Evolutionary conservation across 2,113 vertebrate genomes (phyloP).

Genomic region (Corynorhinus townsendii): DNA sequence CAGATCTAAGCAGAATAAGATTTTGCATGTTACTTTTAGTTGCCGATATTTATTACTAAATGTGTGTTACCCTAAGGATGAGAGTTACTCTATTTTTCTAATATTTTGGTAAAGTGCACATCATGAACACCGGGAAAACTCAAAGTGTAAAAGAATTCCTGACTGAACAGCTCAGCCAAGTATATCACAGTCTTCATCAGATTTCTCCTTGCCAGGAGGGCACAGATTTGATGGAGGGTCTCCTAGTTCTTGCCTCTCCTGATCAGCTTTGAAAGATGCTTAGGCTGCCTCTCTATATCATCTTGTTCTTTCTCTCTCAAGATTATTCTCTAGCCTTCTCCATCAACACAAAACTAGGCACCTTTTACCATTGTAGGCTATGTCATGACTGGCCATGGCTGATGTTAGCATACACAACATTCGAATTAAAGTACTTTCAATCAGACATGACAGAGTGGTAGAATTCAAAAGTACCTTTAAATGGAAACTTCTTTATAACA

Average conservation of each 20-base stretch:
- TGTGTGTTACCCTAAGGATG: neutral
- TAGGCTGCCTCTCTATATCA: neutral
- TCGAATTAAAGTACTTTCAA: neutral
- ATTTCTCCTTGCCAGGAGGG: neutral
- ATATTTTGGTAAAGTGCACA: neutral
- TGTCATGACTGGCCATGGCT: neutral
- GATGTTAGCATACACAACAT: neutral
- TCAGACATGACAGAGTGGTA: neutral
- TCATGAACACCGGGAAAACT: neutral
- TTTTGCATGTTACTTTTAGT: neutral
- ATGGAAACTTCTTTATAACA: neutral
- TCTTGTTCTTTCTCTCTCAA: neutral
- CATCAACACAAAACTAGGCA: neutral
- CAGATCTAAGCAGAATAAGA: neutral
- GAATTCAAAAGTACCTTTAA: neutral
- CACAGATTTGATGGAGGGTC: neutral
- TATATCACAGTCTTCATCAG: neutral
- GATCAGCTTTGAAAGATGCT: neutral
- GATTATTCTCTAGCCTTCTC: neutral
- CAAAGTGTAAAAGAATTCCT: neutral
- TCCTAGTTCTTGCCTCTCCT: neutral
- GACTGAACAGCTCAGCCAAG: neutral
- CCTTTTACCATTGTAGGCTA: neutral
- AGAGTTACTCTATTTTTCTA: neutral
- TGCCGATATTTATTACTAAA: neutral